phyloP scores from a whole-genome alignment of 2,888 invertebrate genomes.

The Clunio marinus region DNA sequence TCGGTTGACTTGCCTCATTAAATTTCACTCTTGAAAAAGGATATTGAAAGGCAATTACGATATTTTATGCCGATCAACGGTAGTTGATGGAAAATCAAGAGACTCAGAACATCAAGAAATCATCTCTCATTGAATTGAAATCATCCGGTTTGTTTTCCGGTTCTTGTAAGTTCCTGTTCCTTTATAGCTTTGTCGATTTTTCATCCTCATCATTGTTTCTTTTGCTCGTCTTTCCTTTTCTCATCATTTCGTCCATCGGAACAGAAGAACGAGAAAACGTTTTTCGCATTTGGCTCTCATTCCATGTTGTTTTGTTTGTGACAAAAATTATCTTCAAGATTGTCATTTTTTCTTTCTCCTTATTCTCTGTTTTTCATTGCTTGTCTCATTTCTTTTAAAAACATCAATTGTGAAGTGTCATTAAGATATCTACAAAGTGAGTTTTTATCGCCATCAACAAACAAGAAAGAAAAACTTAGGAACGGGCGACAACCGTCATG shows the following conservation, averaged over 20 bases:
- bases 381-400: neutral
- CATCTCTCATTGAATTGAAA: conserved; percentile 19
- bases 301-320: neutral
- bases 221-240: neutral
- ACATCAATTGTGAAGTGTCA: conserved; percentile 3
- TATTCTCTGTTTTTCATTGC: neutral
- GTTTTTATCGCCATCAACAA: neutral
- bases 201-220: neutral
- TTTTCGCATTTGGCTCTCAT: too few relatives aligned
- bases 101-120: neutral
- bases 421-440: neutral
- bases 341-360: conserved; percentile 31
- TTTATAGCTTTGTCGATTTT: neutral
- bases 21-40: neutral
- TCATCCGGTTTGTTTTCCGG: conserved; percentile 7
- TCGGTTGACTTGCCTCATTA: neutral
- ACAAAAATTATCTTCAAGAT: conserved; percentile 37
- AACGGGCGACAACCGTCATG: too few relatives aligned
- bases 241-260: neutral
- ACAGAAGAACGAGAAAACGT: neutral
- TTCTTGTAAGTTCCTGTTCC: neutral
- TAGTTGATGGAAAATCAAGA: too few relatives aligned
- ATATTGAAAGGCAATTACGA: conserved; percentile 18
- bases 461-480: too few relatives aligned
- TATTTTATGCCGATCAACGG: conserved; percentile 2